Conservation (phyloP, 2,888 invertebrate genomes). For the Ophonus ardosiacus region DNA sequence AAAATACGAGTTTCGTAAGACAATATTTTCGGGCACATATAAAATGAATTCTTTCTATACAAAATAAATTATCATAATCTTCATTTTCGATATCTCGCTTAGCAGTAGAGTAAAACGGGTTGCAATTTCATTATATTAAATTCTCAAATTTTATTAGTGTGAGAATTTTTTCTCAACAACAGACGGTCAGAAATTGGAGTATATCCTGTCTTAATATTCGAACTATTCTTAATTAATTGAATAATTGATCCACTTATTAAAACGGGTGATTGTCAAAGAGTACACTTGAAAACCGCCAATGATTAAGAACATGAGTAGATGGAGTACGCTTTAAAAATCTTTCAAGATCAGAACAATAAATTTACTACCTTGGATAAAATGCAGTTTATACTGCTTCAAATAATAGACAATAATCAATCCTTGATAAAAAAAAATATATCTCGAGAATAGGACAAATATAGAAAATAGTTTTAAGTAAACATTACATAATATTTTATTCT, state of each 20-base stretch:
- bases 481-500: too few relatives aligned
- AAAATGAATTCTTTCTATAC: too few relatives aligned
- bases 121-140: background rate
- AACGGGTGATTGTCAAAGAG: slow-evolving; percentile 44
- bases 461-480: too few relatives aligned
- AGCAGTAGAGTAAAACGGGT: background rate
- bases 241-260: slow-evolving; percentile 54
- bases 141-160: background rate
- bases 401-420: background rate
- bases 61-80: background rate
- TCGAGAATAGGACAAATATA: too few relatives aligned
- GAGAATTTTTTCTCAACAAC: background rate
- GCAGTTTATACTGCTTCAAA: background rate
- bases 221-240: slow-evolving; percentile 55
- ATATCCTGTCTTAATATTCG: slow-evolving; percentile 50
- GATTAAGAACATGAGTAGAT: slow-evolving; percentile 11
- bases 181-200: background rate
- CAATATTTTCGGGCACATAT: too few relatives aligned
- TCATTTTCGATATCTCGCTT: background rate
- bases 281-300: slow-evolving; percentile 41
- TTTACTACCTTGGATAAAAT: slow-evolving; percentile 2
- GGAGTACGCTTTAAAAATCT: background rate
- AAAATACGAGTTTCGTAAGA: too few relatives aligned
- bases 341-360: slow-evolving; percentile 6
- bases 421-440: background rate